Conservation (phyloP, 37 sponge, comb jelly and placozoan genomes). For the Agelas oroides region DNA sequence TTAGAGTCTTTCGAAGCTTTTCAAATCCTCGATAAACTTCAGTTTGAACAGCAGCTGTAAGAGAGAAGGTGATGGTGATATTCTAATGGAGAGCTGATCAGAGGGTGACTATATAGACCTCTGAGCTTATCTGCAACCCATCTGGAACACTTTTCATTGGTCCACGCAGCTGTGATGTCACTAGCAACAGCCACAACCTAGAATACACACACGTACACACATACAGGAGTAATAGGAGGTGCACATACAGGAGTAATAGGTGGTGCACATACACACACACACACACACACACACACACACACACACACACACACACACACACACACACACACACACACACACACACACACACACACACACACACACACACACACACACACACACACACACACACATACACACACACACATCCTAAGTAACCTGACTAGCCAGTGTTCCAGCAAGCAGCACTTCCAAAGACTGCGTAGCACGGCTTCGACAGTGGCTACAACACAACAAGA, state of each 20-base stretch:
- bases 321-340: background rate
- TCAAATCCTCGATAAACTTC: background rate
- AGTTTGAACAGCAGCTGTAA: background rate
- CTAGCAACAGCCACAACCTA: slow-evolving; percentile 27
- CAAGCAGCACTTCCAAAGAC: slow-evolving; percentile 14
- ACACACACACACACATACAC: background rate
- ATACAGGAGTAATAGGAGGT: too few relatives aligned
- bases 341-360: background rate
- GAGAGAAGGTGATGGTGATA: background rate
- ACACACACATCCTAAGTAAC: background rate
- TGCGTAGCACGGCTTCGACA: background rate
- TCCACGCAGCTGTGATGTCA: slow-evolving; percentile 19
- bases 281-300: background rate
- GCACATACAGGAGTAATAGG: too few relatives aligned
- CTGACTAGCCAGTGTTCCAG: slow-evolving; percentile 6
- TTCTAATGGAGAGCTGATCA: too few relatives aligned
- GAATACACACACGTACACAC: background rate
- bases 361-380: background rate
- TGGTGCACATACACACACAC: background rate
- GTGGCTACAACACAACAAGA: background rate
- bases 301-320: background rate
- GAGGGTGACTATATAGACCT: background rate
- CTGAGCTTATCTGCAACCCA: slow-evolving; percentile 31
- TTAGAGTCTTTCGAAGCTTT: background rate
- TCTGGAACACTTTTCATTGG: slow-evolving; percentile 16